Percentiles rank a stretch among this genome's conserved stretches.
Conservation (phyloP, 2,797 vertebrate species). For the Acanthurus lineatus region DNA sequence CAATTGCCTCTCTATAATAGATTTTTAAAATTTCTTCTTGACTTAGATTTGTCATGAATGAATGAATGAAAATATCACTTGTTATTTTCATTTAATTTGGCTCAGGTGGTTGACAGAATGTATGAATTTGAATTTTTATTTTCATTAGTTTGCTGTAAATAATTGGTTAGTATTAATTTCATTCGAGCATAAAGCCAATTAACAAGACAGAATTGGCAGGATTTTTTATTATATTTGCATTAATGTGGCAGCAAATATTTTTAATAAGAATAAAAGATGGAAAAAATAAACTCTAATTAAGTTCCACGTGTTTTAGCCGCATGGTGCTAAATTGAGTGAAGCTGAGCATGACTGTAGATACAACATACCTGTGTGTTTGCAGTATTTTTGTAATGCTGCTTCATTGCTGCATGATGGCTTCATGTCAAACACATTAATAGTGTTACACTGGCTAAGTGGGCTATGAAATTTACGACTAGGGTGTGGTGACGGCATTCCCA, state of each 20-base stretch:
- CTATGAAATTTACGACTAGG: constrained; percentile 53
- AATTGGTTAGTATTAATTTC: neutral
- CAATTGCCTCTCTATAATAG: no score
- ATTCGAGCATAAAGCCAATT: neutral
- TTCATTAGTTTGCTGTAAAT: neutral
- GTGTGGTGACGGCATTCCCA: constrained; percentile 69
- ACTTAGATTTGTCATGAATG: no score
- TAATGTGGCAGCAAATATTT: neutral
- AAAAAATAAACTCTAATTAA: constrained; percentile 40
- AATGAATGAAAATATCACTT: neutral
- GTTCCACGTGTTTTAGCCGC: constrained; percentile 20
- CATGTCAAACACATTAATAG: constrained; percentile 35
- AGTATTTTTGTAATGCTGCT: constrained; percentile 9
- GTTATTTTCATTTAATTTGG: neutral
- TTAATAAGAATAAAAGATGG: constrained; percentile 12
- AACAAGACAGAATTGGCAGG: constrained; percentile 2
- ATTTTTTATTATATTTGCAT: constrained; percentile 6
- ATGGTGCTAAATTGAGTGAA: neutral
- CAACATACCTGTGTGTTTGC: constrained; percentile 21
- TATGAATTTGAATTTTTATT: neutral
- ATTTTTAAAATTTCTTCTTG: neutral
- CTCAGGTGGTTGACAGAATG: neutral
- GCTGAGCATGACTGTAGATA: neutral
- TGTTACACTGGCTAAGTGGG: constrained; percentile 12
- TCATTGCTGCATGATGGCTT: constrained; percentile 2